Evolutionary conservation across 2,888 invertebrate genomes (phyloP), one percentile per base, ranked within the genome.

Genomic region (Notocelia uddmanniana): DNA sequence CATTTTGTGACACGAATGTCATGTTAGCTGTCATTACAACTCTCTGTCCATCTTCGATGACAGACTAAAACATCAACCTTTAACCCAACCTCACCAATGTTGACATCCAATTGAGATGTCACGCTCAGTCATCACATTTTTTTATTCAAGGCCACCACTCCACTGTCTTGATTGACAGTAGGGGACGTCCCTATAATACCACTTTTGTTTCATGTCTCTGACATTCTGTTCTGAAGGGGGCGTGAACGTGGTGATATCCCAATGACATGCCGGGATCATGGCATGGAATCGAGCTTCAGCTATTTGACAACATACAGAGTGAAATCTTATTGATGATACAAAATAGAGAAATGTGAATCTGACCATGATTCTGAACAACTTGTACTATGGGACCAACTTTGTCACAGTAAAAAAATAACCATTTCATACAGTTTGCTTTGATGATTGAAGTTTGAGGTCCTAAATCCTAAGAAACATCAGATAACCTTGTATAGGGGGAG

Each of bases 71-170:
- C 54, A 18, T 9, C 19, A 13, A 60, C 37, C 48, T 50, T 37
- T 13, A 9, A 50, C 59, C 19, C 26, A 19, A 8, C 34, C 34
- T n/a, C 26, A 11, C 37, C 37, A 21, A 50, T 8, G 34, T 50
- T 63, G 52, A 52, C 59, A 50, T 19, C 10, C 54, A n/a, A 71
- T 66, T 66, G 41, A 71, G 26, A 45, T 58, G 66, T 71, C 70
- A 59, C 59, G 58, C 26, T 21, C 19, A n/a, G n/a, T n/a, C n/a
- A 48, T 64, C 26, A 31, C 37, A 37, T 8, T 18, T 18, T 34
- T 37, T 68, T 52, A 45, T 45, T 45, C 45, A 45, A 1, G 15
- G 45, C 45, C 45, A 13, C 45, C 45, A 45, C n/a, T 45, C 45
- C 45, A 45, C 3, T 45, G 45, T 45, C 37, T 41, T n/a, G 6